Percentiles rank a stretch among this genome's conserved stretches.
Conservation (phyloP, 2,888 invertebrate species). For the Mesoligia furuncula region DNA sequence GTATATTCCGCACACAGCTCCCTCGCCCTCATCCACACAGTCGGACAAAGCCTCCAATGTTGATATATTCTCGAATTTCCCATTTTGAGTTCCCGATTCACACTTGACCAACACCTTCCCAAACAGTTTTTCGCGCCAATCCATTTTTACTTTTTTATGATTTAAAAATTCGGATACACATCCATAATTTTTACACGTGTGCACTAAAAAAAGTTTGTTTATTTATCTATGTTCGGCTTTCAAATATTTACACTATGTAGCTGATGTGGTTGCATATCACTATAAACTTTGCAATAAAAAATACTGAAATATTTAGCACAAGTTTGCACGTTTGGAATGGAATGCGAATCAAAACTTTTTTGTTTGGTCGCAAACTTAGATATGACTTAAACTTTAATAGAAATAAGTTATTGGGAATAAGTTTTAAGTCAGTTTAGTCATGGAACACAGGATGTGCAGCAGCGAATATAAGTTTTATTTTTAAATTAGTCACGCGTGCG, state of each 20-base stretch:
- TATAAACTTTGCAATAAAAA: slow-evolving; percentile 34
- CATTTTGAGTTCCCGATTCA: slow-evolving; percentile 82
- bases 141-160: slow-evolving; percentile 76
- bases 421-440: slow-evolving; percentile 49
- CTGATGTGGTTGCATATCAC: slow-evolving; percentile 14
- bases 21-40: slow-evolving; percentile 87
- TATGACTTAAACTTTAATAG: slow-evolving; percentile 6
- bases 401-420: slow-evolving; percentile 34
- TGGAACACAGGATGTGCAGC: slow-evolving; percentile 67
- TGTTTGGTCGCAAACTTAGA: slow-evolving; percentile 14
- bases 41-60: slow-evolving; percentile 86
- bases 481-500: slow-evolving; percentile 77
- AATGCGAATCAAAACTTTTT: slow-evolving; percentile 64
- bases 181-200: slow-evolving; percentile 38
- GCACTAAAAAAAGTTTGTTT: slow-evolving; percentile 52
- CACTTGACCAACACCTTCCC: slow-evolving; percentile 90
- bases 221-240: slow-evolving; percentile 25
- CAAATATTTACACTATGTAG: slow-evolving; percentile 48
- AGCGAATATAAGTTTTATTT: slow-evolving; percentile 78
- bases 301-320: slow-evolving; percentile 54
- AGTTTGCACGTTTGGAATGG: slow-evolving; percentile 49
- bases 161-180: slow-evolving; percentile 43
- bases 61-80: slow-evolving; percentile 84
- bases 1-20: slow-evolving; percentile 91
- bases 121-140: slow-evolving; percentile 92